Evolutionary conservation across 2,797 vertebrate species (phyloP).

Genomic region (Anabacerthia variegaticeps): DNA sequence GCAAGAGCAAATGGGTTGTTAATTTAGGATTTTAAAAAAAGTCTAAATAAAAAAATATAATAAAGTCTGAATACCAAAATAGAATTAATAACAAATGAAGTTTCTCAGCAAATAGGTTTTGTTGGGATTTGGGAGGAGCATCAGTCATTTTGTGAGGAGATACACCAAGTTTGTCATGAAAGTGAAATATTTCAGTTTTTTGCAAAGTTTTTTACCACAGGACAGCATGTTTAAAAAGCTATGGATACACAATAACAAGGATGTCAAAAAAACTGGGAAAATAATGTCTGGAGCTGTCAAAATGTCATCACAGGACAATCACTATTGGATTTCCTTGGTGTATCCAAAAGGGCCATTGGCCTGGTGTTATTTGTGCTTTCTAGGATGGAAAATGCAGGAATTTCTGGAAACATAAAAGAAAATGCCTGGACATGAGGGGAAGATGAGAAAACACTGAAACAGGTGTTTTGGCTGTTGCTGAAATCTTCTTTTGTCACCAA

Average conservation of each 20-base stretch:
- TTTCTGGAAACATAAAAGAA: background rate
- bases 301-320: background rate
- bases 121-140: background rate
- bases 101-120: background rate
- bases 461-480: background rate
- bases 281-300: background rate
- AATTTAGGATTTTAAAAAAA: background rate
- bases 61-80: background rate
- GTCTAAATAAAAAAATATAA: too few species aligned
- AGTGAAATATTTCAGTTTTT: background rate
- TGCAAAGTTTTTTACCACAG: background rate
- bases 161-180: background rate
- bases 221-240: background rate
- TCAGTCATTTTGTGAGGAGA: background rate
- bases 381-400: background rate
- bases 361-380: background rate
- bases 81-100: background rate
- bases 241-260: background rate
- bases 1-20: background rate
- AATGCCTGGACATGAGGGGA: background rate
- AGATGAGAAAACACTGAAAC: background rate
- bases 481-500: rapidly evolving
- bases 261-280: background rate
- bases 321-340: background rate
- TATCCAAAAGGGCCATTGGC: background rate